These are phyloP conservation scores for Athene noctua DNA, from an alignment of 2,113 vertebrate genomes.

Conservation along the genomic window DNA sequence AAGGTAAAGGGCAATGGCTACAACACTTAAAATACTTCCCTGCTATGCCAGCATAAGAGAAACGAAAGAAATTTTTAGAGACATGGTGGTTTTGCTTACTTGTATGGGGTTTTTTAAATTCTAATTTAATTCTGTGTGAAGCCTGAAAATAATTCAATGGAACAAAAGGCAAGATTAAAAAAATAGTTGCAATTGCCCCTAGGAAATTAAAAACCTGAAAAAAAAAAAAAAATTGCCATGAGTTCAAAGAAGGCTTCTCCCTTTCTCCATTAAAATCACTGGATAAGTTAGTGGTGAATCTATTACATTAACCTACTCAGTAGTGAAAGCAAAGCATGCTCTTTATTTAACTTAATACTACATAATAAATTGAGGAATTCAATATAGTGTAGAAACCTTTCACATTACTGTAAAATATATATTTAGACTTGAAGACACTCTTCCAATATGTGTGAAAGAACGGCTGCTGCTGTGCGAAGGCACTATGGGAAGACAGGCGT, in stretches of 20 bases:
- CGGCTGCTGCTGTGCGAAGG: background rate
- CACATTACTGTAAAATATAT: background rate
- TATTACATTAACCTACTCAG: background rate
- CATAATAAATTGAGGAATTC: background rate
- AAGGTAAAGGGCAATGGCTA: background rate
- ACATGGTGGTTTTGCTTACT: background rate
- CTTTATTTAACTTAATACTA: background rate
- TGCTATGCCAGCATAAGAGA: background rate
- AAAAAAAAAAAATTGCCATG: background rate
- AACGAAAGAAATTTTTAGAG: background rate
- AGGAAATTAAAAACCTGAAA: background rate
- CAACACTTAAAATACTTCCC: background rate
- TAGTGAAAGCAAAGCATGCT: background rate
- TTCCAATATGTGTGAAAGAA: background rate
- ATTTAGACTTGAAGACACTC: background rate
- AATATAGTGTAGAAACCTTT: background rate
- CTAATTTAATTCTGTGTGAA: background rate
- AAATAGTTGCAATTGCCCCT: background rate
- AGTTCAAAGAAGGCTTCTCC: background rate
- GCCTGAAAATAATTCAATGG: background rate
- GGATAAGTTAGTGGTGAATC: background rate
- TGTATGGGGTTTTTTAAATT: fast-evolving
- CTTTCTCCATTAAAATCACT: background rate
- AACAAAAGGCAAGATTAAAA: background rate
- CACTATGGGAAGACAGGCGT: background rate